Percentiles rank a stretch among this genome's conserved stretches.
Conservation (phyloP, 2,797 vertebrate genomes). For the Eulemur albifrons region DNA sequence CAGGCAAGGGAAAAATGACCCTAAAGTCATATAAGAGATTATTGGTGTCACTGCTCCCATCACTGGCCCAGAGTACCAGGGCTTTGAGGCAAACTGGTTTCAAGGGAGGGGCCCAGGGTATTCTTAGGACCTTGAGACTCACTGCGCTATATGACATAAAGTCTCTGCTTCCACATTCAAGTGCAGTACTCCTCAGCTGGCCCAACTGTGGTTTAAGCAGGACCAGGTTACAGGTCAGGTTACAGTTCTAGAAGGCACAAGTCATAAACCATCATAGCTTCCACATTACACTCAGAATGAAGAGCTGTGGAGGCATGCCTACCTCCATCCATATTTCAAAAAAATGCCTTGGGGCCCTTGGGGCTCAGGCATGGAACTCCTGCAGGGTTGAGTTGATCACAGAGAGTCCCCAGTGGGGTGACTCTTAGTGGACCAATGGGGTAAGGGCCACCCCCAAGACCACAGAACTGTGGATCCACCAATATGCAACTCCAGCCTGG, state of each 20-base stretch:
- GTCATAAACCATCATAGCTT: neutral
- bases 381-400: neutral
- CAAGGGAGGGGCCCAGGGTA: neutral
- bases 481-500: neutral
- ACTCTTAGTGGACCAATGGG: neutral
- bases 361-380: neutral
- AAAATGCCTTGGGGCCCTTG: neutral
- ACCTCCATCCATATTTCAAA: neutral
- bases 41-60: neutral
- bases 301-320: neutral
- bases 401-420: neutral
- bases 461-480: neutral
- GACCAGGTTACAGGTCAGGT: neutral
- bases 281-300: neutral
- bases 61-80: neutral
- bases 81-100: neutral
- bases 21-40: neutral
- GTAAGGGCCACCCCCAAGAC: neutral
- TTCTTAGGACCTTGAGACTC: neutral
- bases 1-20: neutral
- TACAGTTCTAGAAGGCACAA: neutral
- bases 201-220: neutral
- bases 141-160: neutral
- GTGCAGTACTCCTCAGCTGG: neutral
- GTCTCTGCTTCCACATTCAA: neutral